Evolutionary conservation across 2,888 invertebrate genomes (phyloP).

Genomic region (Fissipunctia ypsillon): DNA sequence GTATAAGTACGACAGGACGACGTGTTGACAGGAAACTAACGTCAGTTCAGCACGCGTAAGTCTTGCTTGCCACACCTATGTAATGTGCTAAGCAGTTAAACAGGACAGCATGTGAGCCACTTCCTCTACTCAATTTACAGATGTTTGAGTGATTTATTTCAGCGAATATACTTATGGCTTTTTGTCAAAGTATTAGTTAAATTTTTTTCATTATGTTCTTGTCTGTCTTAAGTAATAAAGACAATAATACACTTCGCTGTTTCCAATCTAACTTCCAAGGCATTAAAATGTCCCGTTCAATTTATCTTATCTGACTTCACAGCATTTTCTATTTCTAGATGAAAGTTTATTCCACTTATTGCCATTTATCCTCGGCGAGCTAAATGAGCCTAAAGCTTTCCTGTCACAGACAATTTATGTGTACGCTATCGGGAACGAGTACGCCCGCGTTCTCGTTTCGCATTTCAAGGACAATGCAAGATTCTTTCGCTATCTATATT

Average conservation of each 20-base stretch:
- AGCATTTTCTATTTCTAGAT: conserved; percentile 59
- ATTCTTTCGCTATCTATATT: conserved; percentile 53
- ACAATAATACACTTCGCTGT: not conserved
- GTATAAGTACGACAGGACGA: conserved; percentile 57
- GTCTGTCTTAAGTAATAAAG: conserved; percentile 1
- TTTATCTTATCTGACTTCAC: conserved; percentile 50
- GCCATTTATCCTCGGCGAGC: conserved; percentile 62
- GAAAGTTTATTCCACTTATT: conserved; percentile 65
- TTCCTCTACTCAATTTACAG: conserved; percentile 44
- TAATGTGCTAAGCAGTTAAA: conserved; percentile 55
- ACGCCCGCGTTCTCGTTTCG: conserved; percentile 54
- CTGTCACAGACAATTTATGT: conserved; percentile 65
- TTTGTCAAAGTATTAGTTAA: not conserved
- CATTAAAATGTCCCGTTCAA: conserved; percentile 49
- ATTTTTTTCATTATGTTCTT: not conserved
- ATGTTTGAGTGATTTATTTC: conserved; percentile 30
- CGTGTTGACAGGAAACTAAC: conserved; percentile 57
- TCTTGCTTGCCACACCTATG: conserved; percentile 48
- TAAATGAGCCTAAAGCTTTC: conserved; percentile 63
- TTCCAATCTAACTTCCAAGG: conserved; percentile 24
- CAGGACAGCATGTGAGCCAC: conserved; percentile 43
- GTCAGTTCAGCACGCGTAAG: conserved; percentile 49
- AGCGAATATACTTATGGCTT: not conserved
- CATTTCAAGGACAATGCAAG: conserved; percentile 62
- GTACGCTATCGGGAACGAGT: conserved; percentile 56